Conservation (phyloP, 2,797 vertebrate genomes). For the Sebastes matsubarae region DNA sequence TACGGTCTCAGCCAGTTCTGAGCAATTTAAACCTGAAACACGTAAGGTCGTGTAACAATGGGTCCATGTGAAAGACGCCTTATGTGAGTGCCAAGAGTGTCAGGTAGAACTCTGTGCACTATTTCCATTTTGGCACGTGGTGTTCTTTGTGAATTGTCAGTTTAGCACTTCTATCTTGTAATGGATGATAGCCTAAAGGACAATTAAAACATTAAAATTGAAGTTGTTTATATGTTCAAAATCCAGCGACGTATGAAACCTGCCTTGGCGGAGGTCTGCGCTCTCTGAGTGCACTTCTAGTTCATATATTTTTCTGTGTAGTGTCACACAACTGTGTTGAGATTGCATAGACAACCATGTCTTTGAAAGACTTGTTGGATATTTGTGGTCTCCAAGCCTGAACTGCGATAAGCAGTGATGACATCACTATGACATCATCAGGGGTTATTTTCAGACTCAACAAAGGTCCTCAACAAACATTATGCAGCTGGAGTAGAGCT, state of each 20-base stretch:
- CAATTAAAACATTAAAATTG: too few species aligned
- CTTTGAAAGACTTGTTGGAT: background rate
- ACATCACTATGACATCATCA: background rate
- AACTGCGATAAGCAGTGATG: background rate
- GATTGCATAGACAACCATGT: background rate
- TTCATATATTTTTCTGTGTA: background rate
- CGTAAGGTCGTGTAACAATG: slow-evolving; percentile 19
- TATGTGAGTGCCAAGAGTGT: slow-evolving; percentile 32
- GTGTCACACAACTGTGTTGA: background rate
- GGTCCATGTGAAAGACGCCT: slow-evolving; percentile 22
- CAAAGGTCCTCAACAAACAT: background rate
- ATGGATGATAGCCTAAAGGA: too few species aligned
- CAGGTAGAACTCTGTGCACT: background rate
- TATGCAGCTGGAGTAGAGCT: background rate
- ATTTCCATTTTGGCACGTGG: background rate
- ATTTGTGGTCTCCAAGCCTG: background rate
- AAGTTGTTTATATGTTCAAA: too few species aligned
- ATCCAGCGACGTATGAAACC: too few species aligned
- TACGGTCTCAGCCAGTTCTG: slow-evolving; percentile 14
- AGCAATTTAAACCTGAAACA: slow-evolving; percentile 33
- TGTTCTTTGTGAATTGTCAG: background rate
- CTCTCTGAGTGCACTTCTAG: too few species aligned
- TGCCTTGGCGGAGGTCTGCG: too few species aligned
- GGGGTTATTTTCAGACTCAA: background rate
- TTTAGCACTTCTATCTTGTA: too few species aligned